These are phyloP conservation scores for Meteorus colon DNA, from an alignment of 2,888 invertebrate species.

Conservation along the genomic window DNA sequence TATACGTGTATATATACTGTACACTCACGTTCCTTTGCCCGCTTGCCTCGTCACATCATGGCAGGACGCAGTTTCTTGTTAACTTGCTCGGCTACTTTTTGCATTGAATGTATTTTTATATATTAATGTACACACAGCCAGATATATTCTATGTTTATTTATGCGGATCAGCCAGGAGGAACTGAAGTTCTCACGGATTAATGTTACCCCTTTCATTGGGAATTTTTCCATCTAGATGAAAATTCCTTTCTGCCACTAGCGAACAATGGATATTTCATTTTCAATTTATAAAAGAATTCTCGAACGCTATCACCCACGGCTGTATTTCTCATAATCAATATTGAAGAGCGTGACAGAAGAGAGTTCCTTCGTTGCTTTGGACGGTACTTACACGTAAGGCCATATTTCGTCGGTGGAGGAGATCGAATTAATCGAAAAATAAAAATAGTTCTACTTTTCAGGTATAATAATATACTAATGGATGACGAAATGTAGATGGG, in stretches of 20 bases:
- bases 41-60: not conserved
- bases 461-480: too few relatives aligned
- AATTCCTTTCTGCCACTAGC: not conserved
- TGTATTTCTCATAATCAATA: too few relatives aligned
- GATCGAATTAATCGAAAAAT: too few relatives aligned
- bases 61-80: constrained; percentile 1
- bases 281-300: not conserved
- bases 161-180: not conserved
- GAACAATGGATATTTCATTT: not conserved
- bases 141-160: not conserved
- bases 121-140: not conserved
- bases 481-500: too few relatives aligned
- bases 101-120: constrained; percentile 31
- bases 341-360: too few relatives aligned
- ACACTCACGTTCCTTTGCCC: not conserved
- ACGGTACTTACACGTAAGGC: too few relatives aligned
- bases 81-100: constrained; percentile 47
- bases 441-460: too few relatives aligned
- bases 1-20: not conserved
- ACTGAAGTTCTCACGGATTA: constrained; percentile 42
- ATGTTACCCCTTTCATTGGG: not conserved
- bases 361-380: too few relatives aligned
- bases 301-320: too few relatives aligned
- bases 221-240: not conserved
- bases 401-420: too few relatives aligned